A percentile compares a stretch with the other conserved stretches of the same genome.
These are phyloP conservation scores for Scaptomyza caliginosa DNA, from an alignment of 2,888 invertebrate genomes.

Conservation along the genomic window DNA sequence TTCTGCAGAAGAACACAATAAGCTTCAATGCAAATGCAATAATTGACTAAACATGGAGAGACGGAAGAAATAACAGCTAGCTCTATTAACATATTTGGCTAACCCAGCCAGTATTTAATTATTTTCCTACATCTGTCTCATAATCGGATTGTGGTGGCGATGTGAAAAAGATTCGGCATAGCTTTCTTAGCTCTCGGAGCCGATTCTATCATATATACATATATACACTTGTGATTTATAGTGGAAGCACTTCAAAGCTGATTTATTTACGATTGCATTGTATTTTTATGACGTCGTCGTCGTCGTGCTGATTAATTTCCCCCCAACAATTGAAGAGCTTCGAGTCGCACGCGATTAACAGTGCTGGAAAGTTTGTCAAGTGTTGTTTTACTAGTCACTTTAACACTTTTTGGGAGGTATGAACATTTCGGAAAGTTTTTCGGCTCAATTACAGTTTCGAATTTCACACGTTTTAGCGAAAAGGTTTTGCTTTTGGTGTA, in stretches of 20 bases:
- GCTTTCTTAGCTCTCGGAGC: conserved; percentile 12
- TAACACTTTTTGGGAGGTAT: no score
- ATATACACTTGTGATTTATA: conserved; percentile 48
- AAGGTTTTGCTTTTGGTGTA: not conserved
- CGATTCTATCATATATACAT: conserved; percentile 39
- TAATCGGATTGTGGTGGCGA: not conserved
- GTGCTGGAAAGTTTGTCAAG: conserved; percentile 38
- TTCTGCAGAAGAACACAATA: conserved; percentile 43
- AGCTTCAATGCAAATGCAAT: conserved; percentile 33
- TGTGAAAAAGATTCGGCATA: not conserved
- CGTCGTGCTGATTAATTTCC: conserved; percentile 56
- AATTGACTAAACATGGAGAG: not conserved
- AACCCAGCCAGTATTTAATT: conserved; percentile 2
- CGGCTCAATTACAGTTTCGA: not conserved
- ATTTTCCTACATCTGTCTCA: conserved; percentile 15
- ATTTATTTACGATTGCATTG: conserved; percentile 57
- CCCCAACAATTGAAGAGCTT: conserved; percentile 7
- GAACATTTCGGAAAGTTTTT: not conserved
- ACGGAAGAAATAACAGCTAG: conserved; percentile 24
- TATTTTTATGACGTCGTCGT: conserved; percentile 17
- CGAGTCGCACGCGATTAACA: conserved; percentile 19
- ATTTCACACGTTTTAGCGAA: not conserved
- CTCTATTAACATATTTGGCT: not conserved
- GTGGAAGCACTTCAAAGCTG: conserved; percentile 45
- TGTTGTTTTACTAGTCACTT: conserved; percentile 11